Evolutionary conservation across 2,113 vertebrate genomes (phyloP), one percentile per base, ranked within the genome.

Genomic region (Pygoscelis antarcticus): DNA sequence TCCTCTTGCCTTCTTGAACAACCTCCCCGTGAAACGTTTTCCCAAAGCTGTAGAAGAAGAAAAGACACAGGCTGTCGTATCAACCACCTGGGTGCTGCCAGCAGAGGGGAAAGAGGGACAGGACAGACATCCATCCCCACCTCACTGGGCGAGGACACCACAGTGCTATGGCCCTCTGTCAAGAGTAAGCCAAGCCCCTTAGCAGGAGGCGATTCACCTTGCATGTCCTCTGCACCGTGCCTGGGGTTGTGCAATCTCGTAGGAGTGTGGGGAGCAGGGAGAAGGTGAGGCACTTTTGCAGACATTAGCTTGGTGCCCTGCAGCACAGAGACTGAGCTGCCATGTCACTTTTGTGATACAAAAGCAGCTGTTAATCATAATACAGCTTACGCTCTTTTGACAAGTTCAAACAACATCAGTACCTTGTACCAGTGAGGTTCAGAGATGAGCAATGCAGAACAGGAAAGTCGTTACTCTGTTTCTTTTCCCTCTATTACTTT

Each of bases 31-130:
- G 77, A 83, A 90, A 82, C 14, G 62, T 83, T 75, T 94, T 61
- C 55, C 21, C 68, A 68, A 62, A 86, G 25, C 97, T 97, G 95
- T 15, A 83, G 78, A 70, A 92, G 69, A 91, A 91, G 58, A 76
- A 76, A 88, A 94, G 64, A 57, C 51, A 96, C 21, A 49, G 16
- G 36, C 34, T 78, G 22, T 84, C 8, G 7, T 34, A 64, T 69
- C 83, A 90, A 52, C 10, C 20, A 21, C 5, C 7, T 10, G 14
- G 22, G 54, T 49, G 29, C 58, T 83, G 57, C 40, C 83, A 83
- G 23, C 16, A 38, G 29, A 19, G 27, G 32, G 52, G 47, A 89
- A 94, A 36, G 52, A 89, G 44, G 75, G 61, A 51, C 47, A 80
- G 40, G 74, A 55, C 15, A 49, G 57, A 69, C 0, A 3, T 81